These are phyloP conservation scores for Acromyrmex echinatior DNA, from an alignment of 1,140 invertebrate species.

Conservation along the genomic window DNA sequence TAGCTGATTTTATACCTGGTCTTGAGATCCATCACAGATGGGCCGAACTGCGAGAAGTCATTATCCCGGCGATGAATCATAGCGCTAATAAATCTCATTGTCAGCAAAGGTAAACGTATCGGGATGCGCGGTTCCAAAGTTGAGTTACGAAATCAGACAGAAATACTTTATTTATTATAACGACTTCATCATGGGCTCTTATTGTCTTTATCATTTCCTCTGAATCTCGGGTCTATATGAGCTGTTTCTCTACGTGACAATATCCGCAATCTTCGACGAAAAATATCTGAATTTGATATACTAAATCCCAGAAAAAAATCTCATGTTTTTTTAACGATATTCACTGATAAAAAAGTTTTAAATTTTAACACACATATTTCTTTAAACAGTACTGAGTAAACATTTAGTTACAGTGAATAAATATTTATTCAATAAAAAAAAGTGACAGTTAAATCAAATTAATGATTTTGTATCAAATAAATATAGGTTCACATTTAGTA, in stretches of 20 bases:
- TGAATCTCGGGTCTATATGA: not conserved
- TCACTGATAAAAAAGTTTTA: too few species aligned
- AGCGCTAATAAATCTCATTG: conserved; percentile 23
- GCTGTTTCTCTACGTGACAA: not conserved
- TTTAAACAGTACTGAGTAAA: too few species aligned
- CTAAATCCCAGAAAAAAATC: not conserved
- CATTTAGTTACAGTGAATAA: too few species aligned
- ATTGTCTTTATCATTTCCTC: conserved; percentile 7
- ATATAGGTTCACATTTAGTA: too few species aligned
- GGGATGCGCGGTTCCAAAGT: not conserved
- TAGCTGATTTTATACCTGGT: conserved; percentile 20
- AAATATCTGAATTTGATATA: not conserved
- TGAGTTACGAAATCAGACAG: not conserved
- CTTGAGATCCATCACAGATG: not conserved
- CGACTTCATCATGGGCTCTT: not conserved
- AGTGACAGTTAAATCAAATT: too few species aligned
- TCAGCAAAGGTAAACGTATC: not conserved
- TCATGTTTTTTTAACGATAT: not conserved
- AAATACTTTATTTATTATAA: not conserved
- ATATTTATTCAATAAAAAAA: too few species aligned
- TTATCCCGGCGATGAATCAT: conserved; percentile 34
- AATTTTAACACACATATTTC: too few species aligned
- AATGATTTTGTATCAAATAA: too few species aligned
- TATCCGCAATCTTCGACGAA: not conserved
- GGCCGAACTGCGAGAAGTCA: conserved; percentile 33